Conservation (phyloP, 2,113 vertebrate species). For the Nicator chloris region DNA sequence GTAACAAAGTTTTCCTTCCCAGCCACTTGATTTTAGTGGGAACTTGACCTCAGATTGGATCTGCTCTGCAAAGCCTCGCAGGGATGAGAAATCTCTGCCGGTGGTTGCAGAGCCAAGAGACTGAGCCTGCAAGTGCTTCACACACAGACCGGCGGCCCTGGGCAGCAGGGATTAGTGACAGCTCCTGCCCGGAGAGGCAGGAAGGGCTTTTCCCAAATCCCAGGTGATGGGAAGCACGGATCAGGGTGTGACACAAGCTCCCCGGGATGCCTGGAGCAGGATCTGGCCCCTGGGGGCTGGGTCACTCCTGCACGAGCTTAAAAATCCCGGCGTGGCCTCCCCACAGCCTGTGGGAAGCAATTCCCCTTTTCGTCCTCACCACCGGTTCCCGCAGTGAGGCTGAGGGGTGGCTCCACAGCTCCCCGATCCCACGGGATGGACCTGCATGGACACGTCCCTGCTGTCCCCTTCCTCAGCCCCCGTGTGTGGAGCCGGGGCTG, state of each 20-base stretch:
- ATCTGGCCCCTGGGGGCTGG: not conserved
- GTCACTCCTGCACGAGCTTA: not conserved
- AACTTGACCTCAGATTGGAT: not conserved
- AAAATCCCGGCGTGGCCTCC: not conserved
- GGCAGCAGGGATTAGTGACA: not conserved
- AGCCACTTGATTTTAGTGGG: constrained; percentile 19
- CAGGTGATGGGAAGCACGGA: not conserved
- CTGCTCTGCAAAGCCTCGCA: not conserved
- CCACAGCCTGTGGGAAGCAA: not conserved
- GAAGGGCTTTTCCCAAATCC: rapidly evolving
- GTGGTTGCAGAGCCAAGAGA: not conserved
- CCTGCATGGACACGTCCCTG: not conserved
- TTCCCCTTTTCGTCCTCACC: not conserved
- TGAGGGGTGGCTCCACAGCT: not conserved
- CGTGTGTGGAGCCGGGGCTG: rapidly evolving
- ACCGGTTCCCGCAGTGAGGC: not conserved
- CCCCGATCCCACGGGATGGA: rapidly evolving
- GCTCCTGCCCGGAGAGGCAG: not conserved
- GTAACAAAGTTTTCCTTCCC: constrained; percentile 15
- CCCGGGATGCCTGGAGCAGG: rapidly evolving
- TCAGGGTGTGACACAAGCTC: rapidly evolving
- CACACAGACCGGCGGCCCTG: not conserved
- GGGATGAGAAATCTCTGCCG: not conserved
- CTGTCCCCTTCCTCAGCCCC: not conserved
- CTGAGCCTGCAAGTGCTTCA: not conserved